phyloP scores from a whole-genome alignment of 2,113 vertebrate genomes.

The Corythornis madagascariensis region DNA sequence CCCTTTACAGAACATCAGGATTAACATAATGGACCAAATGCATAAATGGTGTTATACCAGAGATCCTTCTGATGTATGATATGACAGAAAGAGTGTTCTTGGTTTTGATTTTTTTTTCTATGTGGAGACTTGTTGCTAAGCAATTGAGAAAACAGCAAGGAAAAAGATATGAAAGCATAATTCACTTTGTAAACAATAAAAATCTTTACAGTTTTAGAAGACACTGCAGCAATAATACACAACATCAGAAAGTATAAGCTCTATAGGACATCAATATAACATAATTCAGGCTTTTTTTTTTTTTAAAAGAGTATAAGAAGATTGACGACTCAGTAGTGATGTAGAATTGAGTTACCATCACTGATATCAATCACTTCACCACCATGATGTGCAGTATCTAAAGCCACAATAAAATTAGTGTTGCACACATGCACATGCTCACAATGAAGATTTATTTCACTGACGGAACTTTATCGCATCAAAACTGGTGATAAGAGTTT shows the following conservation, averaged over 20 bases:
- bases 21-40: neutral
- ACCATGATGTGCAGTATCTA: neutral
- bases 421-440: neutral
- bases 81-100: constrained; percentile 25
- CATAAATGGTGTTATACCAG: neutral
- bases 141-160: constrained; percentile 57
- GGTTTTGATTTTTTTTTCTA: neutral
- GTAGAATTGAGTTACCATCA: constrained; percentile 66
- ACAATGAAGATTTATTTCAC: constrained; percentile 45
- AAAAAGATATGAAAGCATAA: constrained; percentile 74
- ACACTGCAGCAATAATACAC: constrained; percentile 63
- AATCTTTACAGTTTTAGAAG: constrained; percentile 59
- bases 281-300: constrained; percentile 67
- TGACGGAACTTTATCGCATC: constrained; percentile 25
- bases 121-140: constrained; percentile 74
- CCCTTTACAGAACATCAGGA: neutral
- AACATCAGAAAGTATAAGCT: constrained; percentile 62
- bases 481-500: constrained; percentile 46
- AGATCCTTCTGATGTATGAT: neutral
- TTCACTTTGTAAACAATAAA: constrained; percentile 77
- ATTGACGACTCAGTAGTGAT: constrained; percentile 50
- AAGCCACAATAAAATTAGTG: constrained; percentile 52
- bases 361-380: constrained; percentile 64
- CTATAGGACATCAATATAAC: constrained; percentile 42
- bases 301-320: constrained; percentile 42